Evolutionary conservation across 2,888 invertebrate genomes (phyloP), one percentile per base, ranked within the genome.

Genomic region (Escarpia spicata): DNA sequence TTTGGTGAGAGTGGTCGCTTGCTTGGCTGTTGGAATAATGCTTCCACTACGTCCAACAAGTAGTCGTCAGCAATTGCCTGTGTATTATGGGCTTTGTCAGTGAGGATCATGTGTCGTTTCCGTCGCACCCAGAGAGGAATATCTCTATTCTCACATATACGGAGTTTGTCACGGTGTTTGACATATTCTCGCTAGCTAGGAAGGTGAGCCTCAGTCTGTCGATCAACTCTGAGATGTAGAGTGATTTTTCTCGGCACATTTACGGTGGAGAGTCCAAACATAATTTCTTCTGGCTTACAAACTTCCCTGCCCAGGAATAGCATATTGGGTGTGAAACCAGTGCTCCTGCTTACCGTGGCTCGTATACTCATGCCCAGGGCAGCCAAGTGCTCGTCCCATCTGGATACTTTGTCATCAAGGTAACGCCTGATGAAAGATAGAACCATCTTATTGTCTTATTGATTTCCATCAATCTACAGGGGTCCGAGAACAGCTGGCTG

Each of bases 361-460:
- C 92, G 75, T 10, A 92, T 60, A 58, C 37, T 45, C 58, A n/a
- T 92, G 15, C 44, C 37, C 37, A 37, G 37, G 37, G 37, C 37
- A 37, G 37, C 37, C 37, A 37, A 37, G 37, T 37, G 37, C 37
- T 37, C 37, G 37, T 37, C 37, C 37, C 37, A 1, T 37, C 37
- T 37, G 37, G 37, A 37, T 37, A 37, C 37, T 37, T 37, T 37
- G 37, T 37, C 37, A 37, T 37, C 37, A 58, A 37, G 37, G 1
- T 92, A 92, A 45, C 90, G 8, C 9, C 92, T 15, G 44, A 92
- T 43, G 26, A 52, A 43, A 15, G 43, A n/a, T 10, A 90, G 45
- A 19, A 92, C 37, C n/a, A 90, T 90, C 4, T 91, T 0, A 60
- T 93, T 93, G 92, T 90, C 91, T 93, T 93, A 43, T 91, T 60